phyloP scores from a whole-genome alignment of 2,888 invertebrate genomes.

The Proisotoma minuta region DNA sequence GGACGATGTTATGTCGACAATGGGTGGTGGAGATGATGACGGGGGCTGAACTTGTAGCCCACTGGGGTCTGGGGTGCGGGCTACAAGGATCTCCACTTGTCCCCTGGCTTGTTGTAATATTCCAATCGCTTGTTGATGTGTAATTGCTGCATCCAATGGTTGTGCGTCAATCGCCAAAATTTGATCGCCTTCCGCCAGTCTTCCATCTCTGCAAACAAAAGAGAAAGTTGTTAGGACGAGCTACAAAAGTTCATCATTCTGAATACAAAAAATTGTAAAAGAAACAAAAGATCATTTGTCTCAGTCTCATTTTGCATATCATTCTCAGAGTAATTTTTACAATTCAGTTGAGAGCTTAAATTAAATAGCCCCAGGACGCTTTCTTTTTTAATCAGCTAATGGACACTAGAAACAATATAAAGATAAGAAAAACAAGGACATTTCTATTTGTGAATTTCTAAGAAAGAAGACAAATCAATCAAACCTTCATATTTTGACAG shows the following conservation, averaged over 20 bases:
- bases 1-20: too few species aligned
- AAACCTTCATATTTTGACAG: too few species aligned
- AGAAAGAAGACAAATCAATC: too few species aligned
- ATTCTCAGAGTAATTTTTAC: not conserved
- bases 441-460: too few species aligned
- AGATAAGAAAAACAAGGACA: too few species aligned
- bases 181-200: slow-evolving; percentile 72
- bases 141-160: slow-evolving; percentile 69
- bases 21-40: slow-evolving; percentile 60
- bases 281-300: not conserved
- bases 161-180: slow-evolving; percentile 78
- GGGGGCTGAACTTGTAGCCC: slow-evolving; percentile 42
- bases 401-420: too few species aligned
- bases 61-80: slow-evolving; percentile 57
- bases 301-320: not conserved
- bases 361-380: too few species aligned
- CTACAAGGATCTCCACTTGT: slow-evolving; percentile 63
- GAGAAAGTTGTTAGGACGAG: too few species aligned
- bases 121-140: slow-evolving; percentile 74
- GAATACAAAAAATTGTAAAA: slow-evolving; percentile 1
- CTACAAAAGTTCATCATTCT: too few species aligned
- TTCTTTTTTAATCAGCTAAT: too few species aligned
- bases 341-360: not conserved
- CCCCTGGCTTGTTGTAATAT: slow-evolving; percentile 64
- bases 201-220: slow-evolving; percentile 61